These are phyloP conservation scores for Chelon labrosus DNA, from an alignment of 2,797 vertebrate species.

Conservation along the genomic window DNA sequence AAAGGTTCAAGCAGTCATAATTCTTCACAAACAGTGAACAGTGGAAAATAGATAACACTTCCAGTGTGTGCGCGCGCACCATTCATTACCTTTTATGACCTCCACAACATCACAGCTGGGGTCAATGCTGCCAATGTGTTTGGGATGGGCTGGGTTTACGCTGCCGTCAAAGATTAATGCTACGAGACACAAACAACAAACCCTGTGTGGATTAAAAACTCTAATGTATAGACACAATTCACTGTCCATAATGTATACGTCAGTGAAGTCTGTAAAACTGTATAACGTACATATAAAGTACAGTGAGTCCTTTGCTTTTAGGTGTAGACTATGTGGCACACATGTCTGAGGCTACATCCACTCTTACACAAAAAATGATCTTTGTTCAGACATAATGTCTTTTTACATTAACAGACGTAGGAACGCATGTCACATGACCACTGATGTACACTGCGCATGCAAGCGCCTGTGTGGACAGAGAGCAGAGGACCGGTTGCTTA, in stretches of 20 bases:
- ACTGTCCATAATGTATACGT: neutral
- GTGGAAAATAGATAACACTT: conserved; percentile 25
- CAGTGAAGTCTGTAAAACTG: neutral
- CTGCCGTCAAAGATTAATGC: conserved; percentile 95
- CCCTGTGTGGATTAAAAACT: neutral
- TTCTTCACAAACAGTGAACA: conserved; percentile 3
- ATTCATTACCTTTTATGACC: conserved; percentile 91
- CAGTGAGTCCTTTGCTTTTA: neutral
- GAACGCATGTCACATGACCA: no score
- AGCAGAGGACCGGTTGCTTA: no score
- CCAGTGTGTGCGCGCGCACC: neutral
- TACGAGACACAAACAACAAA: conserved; percentile 64
- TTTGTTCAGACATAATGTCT: no score
- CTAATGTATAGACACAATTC: neutral
- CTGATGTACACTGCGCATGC: no score
- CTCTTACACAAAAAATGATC: no score
- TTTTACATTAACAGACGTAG: no score
- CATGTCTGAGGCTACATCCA: neutral
- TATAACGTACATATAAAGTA: no score
- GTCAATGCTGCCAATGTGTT: conserved; percentile 98
- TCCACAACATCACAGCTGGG: conserved; percentile 94
- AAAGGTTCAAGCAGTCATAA: conserved; percentile 23
- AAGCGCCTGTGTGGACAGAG: no score
- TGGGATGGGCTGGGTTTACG: conserved; percentile 91
- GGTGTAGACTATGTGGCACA: neutral